Evolutionary conservation across 2,113 vertebrate genomes (phyloP).

Genomic region (Bungarus multicinctus): DNA sequence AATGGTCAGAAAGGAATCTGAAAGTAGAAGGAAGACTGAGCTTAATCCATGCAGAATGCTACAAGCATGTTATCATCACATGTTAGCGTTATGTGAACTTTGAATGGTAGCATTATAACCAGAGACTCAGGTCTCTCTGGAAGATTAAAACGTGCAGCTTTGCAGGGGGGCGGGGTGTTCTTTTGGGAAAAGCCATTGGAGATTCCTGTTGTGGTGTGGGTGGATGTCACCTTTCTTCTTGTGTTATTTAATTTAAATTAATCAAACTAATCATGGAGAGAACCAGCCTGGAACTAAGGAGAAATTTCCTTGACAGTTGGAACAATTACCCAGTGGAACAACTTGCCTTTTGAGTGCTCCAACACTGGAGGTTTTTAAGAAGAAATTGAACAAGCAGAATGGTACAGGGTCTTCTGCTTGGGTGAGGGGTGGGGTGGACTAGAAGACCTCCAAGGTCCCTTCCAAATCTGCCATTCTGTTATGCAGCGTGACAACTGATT

Average conservation of each 20-base stretch:
- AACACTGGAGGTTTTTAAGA: not conserved
- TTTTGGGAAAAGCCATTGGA: not conserved
- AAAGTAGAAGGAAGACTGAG: not conserved
- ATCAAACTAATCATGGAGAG: not conserved
- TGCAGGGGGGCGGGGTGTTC: not conserved
- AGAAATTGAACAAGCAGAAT: not conserved
- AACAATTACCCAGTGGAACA: not conserved
- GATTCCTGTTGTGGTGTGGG: not conserved
- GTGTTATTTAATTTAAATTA: not conserved
- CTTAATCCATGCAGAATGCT: not conserved
- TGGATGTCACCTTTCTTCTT: not conserved
- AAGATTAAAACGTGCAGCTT: not conserved
- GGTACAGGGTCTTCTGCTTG: not conserved
- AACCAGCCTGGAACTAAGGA: not conserved
- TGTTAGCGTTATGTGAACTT: not conserved
- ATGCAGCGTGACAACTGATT: not conserved
- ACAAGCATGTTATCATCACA: not conserved
- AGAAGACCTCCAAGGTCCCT: not conserved
- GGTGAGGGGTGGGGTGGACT: not conserved
- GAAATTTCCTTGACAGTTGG: not conserved
- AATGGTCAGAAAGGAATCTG: not conserved
- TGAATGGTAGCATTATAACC: not conserved
- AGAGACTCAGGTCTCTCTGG: not conserved
- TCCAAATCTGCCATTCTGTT: not conserved
- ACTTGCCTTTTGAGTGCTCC: not conserved